These are phyloP conservation scores for Fragum sueziense DNA, from an alignment of 2,888 invertebrate genomes.

Conservation along the genomic window DNA sequence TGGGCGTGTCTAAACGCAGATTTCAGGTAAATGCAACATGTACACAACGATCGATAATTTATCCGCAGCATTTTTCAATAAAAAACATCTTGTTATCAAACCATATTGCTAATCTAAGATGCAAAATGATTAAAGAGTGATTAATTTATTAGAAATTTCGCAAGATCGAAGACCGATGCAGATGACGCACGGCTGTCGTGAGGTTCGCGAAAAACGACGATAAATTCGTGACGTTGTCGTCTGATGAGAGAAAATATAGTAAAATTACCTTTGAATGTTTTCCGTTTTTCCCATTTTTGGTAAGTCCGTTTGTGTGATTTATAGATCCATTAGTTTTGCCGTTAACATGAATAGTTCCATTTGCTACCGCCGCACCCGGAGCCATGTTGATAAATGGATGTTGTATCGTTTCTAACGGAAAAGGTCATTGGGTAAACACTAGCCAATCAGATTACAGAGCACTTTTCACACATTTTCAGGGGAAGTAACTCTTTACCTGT, in stretches of 20 bases:
- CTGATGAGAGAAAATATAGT: not conserved
- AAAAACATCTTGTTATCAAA: not conserved
- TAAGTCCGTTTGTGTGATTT: constrained; percentile 65
- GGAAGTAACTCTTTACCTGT: not conserved
- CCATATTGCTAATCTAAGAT: no score
- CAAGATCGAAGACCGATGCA: not conserved
- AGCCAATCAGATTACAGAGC: constrained; percentile 27
- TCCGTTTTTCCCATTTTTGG: constrained; percentile 68
- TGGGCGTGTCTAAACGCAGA: constrained; percentile 40
- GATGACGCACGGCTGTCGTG: not conserved
- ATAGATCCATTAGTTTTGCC: constrained; percentile 63
- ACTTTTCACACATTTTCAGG: not conserved
- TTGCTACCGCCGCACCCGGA: constrained; percentile 48
- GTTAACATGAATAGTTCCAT: constrained; percentile 54
- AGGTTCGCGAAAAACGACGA: not conserved
- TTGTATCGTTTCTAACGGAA: constrained; percentile 37
- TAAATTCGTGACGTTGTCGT: not conserved
- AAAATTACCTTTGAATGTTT: constrained; percentile 61
- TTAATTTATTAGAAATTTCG: not conserved
- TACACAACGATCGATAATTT: not conserved
- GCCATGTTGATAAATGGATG: constrained; percentile 56
- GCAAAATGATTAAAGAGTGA: not conserved
- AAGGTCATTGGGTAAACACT: constrained; percentile 29
- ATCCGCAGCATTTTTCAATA: not conserved
- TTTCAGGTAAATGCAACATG: constrained; percentile 10